phyloP scores from a whole-genome alignment of 92 coral and sea anemone genomes.

The Actinernus sp. region DNA sequence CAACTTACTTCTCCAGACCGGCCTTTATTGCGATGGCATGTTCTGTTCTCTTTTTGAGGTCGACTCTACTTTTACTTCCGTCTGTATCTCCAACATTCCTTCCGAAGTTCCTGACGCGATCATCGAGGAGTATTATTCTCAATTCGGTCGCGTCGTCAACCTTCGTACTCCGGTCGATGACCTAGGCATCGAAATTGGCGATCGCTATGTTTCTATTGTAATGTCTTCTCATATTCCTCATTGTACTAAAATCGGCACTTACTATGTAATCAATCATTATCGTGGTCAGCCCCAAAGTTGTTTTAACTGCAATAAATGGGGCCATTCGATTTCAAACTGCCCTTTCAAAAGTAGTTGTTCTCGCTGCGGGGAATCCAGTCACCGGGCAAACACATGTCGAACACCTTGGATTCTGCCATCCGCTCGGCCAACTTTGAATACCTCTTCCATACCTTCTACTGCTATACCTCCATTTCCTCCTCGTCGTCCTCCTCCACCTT shows the following conservation, averaged over 20 bases:
- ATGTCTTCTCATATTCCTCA: background rate
- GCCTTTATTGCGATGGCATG: background rate
- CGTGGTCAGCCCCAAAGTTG: conserved; percentile 4
- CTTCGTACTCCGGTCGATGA: background rate
- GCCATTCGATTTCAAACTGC: background rate
- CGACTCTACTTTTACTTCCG: background rate
- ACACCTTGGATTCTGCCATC: too few relatives aligned
- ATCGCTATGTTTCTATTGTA: background rate
- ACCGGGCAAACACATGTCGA: too few relatives aligned
- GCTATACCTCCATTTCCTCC: too few relatives aligned
- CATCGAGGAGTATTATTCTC: background rate
- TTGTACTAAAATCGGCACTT: background rate
- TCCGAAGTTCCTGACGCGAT: background rate
- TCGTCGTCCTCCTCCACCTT: too few relatives aligned
- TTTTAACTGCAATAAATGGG: conserved; percentile 7
- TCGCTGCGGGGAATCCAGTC: too few relatives aligned
- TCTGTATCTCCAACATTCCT: background rate
- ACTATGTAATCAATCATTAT: background rate
- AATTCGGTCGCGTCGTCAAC: background rate
- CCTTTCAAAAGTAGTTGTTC: background rate
- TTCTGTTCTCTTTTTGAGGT: background rate
- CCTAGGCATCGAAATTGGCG: background rate
- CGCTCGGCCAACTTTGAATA: too few relatives aligned
- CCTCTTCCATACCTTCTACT: too few relatives aligned
- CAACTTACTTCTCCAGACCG: background rate